Base-by-base conservation (phyloP, 2,888 invertebrate species). In the Clivina fossor region DNA sequence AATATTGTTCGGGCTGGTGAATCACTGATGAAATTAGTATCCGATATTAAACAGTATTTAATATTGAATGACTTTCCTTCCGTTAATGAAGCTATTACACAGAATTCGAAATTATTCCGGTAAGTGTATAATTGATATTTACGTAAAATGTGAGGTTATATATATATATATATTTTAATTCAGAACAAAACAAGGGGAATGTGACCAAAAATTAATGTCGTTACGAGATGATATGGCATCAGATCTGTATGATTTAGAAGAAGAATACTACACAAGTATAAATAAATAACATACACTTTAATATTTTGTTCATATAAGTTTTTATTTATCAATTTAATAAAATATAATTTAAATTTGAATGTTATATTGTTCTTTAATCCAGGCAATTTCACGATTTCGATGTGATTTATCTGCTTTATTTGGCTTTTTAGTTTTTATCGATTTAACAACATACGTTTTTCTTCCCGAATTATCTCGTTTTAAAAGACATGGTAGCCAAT, bases 11-110 rank as follows among this genome's bases (percentile, higher is more conserved):
- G 97, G 66, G 97, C 98, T 56, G 95, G 94, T 1, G 97, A 98
- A 77, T 95, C 96, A 0, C 74, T 99, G 18, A 93, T 96, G 90
- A 97, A 97, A 73, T 78, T 99, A 20, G 95, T 97, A 1, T 93
- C 96, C 0, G 97, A 98, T 71, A 92, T 99, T 60, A 98, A 98
- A 69, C 97, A 99, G 70, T 99, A 97, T 73, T 78, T 98, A 37
- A 96, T 98, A 66, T 79, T 99, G 15, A 98, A 98, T 73, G 98
- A 99, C 75, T 99, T 99, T 71, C 95, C 95, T 37, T 95, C 96
- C 1, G 93, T 98, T 0, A 98, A 98, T 72, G 95, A 97, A 69
- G 93, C 96, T 0, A 97, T 98, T 60, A 87, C 90, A n/a, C 88
- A 90, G 64, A 95, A 94, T 70, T 92, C 92, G 0, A 90, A 91